These are phyloP conservation scores for Asobara japonica DNA, from an alignment of 1,140 invertebrate species.

Conservation along the genomic window DNA sequence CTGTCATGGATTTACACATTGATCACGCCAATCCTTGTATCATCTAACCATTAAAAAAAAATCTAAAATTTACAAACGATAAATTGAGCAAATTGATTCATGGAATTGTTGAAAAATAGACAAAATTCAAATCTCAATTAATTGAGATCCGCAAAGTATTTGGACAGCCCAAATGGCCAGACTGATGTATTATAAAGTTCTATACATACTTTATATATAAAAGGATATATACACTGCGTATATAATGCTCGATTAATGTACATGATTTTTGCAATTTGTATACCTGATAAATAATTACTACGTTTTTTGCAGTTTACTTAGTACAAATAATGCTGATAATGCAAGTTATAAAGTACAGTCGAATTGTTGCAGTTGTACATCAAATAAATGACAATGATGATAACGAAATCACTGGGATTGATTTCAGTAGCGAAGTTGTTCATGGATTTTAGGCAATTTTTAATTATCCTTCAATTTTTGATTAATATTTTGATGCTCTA, in stretches of 20 bases:
- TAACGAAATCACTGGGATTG: neutral
- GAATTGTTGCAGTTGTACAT: conserved; percentile 51
- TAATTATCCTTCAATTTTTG: too few relatives aligned
- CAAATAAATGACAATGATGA: conserved; percentile 32
- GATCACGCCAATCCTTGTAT: neutral
- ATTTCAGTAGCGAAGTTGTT: too few relatives aligned
- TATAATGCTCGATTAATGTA: conserved; percentile 54
- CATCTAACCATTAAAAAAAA: neutral
- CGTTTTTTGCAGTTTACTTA: conserved; percentile 41
- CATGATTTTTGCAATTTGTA: conserved; percentile 53
- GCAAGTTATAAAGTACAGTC: too few relatives aligned
- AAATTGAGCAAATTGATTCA: neutral
- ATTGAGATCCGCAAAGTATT: too few relatives aligned
- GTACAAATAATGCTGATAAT: conserved; percentile 46
- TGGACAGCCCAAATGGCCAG: conserved; percentile 52
- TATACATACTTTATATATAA: conserved; percentile 10
- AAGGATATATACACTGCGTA: conserved; percentile 50
- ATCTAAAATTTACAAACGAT: neutral
- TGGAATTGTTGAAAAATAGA: neutral
- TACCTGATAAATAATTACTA: conserved; percentile 47
- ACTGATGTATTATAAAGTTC: conserved; percentile 64
- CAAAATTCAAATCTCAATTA: too few relatives aligned
- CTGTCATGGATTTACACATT: conserved; percentile 1
- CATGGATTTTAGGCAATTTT: too few relatives aligned
- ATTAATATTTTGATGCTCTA: too few relatives aligned